Base-by-base conservation (phyloP, 1,140 invertebrate genomes). In the Lysiphlebus fabarum region DNA sequence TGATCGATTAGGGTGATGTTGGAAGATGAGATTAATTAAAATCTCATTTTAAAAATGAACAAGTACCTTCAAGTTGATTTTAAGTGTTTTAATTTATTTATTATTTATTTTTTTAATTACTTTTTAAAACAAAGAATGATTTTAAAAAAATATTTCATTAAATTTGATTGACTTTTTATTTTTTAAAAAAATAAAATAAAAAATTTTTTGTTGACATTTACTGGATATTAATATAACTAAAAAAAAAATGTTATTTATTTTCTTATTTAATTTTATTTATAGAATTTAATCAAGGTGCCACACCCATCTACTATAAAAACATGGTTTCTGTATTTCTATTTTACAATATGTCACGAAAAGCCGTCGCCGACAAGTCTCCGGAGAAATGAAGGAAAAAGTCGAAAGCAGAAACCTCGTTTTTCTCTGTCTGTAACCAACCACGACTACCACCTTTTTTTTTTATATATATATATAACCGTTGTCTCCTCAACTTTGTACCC, bases 331-430 rank as follows among this genome's bases (percentile, higher is more conserved):
- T 65, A 62, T 59, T 62, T 63, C 66, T 64, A 59, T 70, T 70
- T 70, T 62, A 65, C 65, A 63, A 65, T 61, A 60, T 68, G 65
- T 67, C 65, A 61, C 54, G 63, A 62, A 58, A 64, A 47, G 57
- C 64, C 40, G 50, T 47, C 12, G 55, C 36, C 33, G 54, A n/a
- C 48, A 34, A 53, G 62, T 56, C 62, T 63, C 62, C 54, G 54
- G 62, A 63, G 62, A 63, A 63, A 63, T 61, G 36, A 57, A 63
- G 62, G 62, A 48, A 58, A 54, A 54, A 62, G 48, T 26, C 41
- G 47, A 55, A 58, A 26, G 53, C 17, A 43, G 53, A 58, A 47
- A 50, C 34, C 43, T 53, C 41, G 54, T 62, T 36, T 51, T 10
- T 41, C 17, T 26, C 26, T 41, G 7, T 11, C 40, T 41, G 40